Conservation (phyloP, 1,140 invertebrate genomes). For the Drosophila guanche region DNA sequence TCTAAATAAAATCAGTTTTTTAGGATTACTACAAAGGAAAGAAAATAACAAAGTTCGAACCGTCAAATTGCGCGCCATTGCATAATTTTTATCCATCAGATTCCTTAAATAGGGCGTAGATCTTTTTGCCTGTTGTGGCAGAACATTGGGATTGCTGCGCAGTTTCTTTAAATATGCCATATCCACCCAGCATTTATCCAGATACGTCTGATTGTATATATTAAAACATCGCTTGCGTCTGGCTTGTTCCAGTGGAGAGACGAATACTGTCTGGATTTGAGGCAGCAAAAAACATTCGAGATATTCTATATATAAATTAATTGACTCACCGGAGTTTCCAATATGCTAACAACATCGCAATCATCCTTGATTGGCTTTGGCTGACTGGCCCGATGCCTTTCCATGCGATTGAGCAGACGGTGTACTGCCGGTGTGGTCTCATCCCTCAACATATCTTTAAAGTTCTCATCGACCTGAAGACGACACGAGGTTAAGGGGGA, state of each 20-base stretch:
- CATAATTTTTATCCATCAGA: slow-evolving; percentile 47
- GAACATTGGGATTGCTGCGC: slow-evolving; percentile 47
- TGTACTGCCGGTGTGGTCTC: slow-evolving; percentile 37
- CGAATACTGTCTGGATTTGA: slow-evolving; percentile 32
- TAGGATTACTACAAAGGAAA: neutral
- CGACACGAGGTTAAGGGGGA: neutral
- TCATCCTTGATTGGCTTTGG: slow-evolving; percentile 24
- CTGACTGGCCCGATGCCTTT: neutral
- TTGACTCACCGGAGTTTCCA: slow-evolving; percentile 54
- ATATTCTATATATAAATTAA: neutral
- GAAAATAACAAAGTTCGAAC: slow-evolving; percentile 11
- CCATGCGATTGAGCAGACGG: slow-evolving; percentile 45
- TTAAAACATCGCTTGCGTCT: slow-evolving; percentile 56
- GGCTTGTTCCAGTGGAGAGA: slow-evolving; percentile 65
- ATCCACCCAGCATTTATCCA: slow-evolving; percentile 64
- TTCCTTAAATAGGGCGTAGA: slow-evolving; percentile 36
- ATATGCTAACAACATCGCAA: slow-evolving; percentile 75
- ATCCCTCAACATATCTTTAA: slow-evolving; percentile 41
- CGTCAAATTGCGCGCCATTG: slow-evolving; percentile 37
- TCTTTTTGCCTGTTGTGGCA: slow-evolving; percentile 27
- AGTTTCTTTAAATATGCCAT: slow-evolving; percentile 59
- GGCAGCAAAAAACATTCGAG: neutral
- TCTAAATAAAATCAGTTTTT: slow-evolving; percentile 32
- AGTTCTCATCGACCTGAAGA: slow-evolving; percentile 50
- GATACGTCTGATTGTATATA: slow-evolving; percentile 69